phyloP scores from a whole-genome alignment of 1,140 invertebrate genomes.

The Maniola jurtina region DNA sequence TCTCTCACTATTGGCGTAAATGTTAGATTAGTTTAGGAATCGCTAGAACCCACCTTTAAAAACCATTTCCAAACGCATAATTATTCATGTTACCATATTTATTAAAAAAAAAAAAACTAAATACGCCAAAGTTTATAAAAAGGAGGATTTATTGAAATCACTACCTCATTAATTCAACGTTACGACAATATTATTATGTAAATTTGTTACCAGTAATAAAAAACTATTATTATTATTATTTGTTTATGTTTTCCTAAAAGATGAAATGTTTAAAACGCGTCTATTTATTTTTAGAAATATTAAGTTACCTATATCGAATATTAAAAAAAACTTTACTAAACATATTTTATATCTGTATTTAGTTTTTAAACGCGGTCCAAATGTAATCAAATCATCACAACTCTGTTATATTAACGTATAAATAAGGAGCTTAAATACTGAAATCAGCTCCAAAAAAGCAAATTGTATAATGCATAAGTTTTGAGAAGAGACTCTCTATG shows the following conservation, averaged over 20 bases:
- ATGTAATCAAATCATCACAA: conserved; percentile 7
- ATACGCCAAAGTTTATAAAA: conserved; percentile 34
- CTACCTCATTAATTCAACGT: conserved; percentile 41
- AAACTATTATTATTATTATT: conserved; percentile 28
- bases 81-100: conserved; percentile 28
- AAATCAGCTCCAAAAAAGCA: background rate
- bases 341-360: conserved; percentile 1
- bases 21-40: conserved; percentile 65
- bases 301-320: conserved; percentile 4
- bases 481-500: too few species aligned
- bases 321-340: conserved; percentile 15
- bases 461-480: background rate
- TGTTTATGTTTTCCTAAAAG: conserved; percentile 29
- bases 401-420: background rate
- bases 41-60: conserved; percentile 61
- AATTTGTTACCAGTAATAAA: conserved; percentile 41
- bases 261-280: conserved; percentile 28
- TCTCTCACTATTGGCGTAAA: conserved; percentile 43
- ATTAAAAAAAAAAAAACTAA: conserved; percentile 17
- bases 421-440: background rate
- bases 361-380: conserved; percentile 13
- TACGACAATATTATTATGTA: conserved; percentile 32
- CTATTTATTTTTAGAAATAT: conserved; percentile 10
- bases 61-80: conserved; percentile 26
- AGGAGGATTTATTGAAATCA: conserved; percentile 37